These are phyloP conservation scores for Emydocephalus ijimae DNA, from an alignment of 2,113 vertebrate genomes.

Conservation along the genomic window DNA sequence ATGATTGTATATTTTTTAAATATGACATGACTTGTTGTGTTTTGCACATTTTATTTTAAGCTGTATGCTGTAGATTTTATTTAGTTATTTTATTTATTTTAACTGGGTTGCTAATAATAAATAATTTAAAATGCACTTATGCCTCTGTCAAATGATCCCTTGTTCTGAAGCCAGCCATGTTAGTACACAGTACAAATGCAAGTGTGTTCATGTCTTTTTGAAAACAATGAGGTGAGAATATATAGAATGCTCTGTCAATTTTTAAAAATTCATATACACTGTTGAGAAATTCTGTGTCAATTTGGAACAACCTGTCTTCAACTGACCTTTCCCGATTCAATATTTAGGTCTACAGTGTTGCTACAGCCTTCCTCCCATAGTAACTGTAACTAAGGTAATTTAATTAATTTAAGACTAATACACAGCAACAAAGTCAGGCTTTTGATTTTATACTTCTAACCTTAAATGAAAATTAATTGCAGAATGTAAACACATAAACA, in stretches of 20 bases:
- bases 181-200: neutral
- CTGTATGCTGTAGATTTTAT: neutral
- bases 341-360: neutral
- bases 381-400: neutral
- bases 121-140: neutral
- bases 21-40: neutral
- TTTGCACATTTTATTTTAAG: neutral
- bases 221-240: neutral
- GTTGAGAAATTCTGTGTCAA: neutral
- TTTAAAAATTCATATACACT: neutral
- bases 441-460: no score
- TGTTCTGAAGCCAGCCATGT: neutral
- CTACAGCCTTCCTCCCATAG: neutral
- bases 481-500: no score
- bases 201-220: neutral
- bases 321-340: neutral
- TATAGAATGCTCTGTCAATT: neutral
- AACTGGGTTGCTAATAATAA: neutral
- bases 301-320: neutral
- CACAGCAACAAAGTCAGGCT: no score
- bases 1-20: neutral
- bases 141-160: neutral
- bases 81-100: neutral
- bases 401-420: no score
- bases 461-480: no score